phyloP scores from a whole-genome alignment of 2,113 vertebrate genomes.

The Eleginops maclovinus region DNA sequence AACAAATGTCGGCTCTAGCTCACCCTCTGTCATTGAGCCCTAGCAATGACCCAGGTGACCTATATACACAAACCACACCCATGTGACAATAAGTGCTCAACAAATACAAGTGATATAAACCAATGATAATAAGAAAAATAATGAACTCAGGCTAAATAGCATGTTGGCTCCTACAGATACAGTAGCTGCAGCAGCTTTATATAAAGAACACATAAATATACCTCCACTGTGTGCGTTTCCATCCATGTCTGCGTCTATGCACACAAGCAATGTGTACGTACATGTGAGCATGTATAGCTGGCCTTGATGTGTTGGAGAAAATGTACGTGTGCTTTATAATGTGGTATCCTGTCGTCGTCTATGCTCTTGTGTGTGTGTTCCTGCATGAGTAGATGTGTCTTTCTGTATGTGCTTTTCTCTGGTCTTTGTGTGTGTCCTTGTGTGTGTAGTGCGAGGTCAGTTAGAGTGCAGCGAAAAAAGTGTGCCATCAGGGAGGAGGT shows the following conservation, averaged over 20 bases:
- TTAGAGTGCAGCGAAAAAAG: constrained; percentile 61
- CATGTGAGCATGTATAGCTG: background rate
- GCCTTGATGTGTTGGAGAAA: background rate
- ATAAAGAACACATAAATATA: background rate
- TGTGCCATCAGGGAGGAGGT: constrained; percentile 57
- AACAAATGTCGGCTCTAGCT: no score
- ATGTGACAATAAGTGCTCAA: no score
- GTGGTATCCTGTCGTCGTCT: background rate
- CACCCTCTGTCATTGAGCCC: no score
- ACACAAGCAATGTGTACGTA: background rate
- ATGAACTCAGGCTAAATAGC: no score
- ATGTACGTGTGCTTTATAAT: background rate
- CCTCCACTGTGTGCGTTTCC: background rate
- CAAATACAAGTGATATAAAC: no score
- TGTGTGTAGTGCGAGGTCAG: constrained; percentile 59
- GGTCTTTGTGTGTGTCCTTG: background rate
- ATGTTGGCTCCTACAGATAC: no score
- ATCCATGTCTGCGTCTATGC: background rate
- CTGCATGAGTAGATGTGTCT: background rate
- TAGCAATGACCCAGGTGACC: no score
- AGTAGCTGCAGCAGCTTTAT: constrained; percentile 1
- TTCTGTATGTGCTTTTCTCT: background rate
- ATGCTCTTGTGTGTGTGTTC: background rate
- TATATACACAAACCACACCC: no score
- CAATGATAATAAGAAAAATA: no score